phyloP scores from a whole-genome alignment of 2,888 invertebrate species.

The Coleophora flavipennella region DNA sequence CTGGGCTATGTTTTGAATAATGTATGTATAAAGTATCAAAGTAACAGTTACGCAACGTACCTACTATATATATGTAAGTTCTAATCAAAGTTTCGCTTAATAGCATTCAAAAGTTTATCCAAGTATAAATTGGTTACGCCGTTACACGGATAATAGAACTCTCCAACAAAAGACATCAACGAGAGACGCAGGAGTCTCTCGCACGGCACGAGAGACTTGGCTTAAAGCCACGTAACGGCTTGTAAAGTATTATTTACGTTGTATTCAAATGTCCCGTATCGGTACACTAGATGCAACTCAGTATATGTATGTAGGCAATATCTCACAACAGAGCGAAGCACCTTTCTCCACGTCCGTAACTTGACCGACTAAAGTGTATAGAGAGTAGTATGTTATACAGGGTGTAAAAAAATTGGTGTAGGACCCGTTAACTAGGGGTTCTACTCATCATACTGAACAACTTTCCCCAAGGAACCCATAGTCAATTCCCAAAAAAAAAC shows the following conservation, averaged over 20 bases:
- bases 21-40: too few relatives aligned
- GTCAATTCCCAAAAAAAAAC: too few relatives aligned
- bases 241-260: constrained; percentile 22
- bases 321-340: constrained; percentile 23
- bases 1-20: constrained; percentile 1
- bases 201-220: constrained; percentile 16
- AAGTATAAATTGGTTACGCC: constrained; percentile 8
- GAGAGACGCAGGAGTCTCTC: constrained; percentile 23
- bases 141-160: constrained; percentile 13
- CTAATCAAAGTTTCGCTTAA: too few relatives aligned
- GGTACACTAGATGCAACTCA: constrained; percentile 4
- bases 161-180: constrained; percentile 52
- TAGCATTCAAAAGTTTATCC: neutral
- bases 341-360: constrained; percentile 38
- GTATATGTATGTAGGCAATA: constrained; percentile 11
- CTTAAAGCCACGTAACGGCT: constrained; percentile 20
- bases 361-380: constrained; percentile 31
- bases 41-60: constrained; percentile 5
- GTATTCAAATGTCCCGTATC: constrained; percentile 18
- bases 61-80: too few relatives aligned
- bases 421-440: too few relatives aligned
- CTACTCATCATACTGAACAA: too few relatives aligned
- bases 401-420: too few relatives aligned
- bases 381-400: too few relatives aligned
- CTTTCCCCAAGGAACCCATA: too few relatives aligned